A percentile compares a stretch with the other conserved stretches of the same genome.
These are phyloP conservation scores for Meandrina meandrites DNA, from an alignment of 92 coral and sea anemone genomes.

Conservation along the genomic window DNA sequence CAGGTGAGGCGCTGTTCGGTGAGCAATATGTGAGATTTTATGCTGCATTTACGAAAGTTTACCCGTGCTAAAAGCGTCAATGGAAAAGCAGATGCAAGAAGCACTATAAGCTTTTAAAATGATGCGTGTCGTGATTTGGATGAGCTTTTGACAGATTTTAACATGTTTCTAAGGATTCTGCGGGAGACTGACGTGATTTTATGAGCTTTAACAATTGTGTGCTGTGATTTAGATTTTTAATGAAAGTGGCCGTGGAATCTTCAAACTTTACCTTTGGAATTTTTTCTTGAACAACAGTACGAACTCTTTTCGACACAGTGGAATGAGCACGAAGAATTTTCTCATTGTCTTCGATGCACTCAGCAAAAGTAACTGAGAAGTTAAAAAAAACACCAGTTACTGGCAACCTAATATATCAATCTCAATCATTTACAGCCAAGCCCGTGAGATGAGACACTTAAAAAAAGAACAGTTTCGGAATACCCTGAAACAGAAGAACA, in stretches of 20 bases:
- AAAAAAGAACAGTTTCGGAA: background rate
- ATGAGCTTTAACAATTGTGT: background rate
- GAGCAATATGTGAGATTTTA: background rate
- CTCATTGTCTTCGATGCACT: constrained; percentile 52
- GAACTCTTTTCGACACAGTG: constrained; percentile 42
- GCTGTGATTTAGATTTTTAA: background rate
- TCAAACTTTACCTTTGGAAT: constrained; percentile 35
- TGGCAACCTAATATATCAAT: background rate
- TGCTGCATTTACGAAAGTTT: background rate
- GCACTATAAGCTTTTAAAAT: background rate
- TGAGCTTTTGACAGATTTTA: background rate
- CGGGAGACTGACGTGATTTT: background rate
- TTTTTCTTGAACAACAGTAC: constrained; percentile 42
- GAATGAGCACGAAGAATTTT: constrained; percentile 48
- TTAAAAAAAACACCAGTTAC: constrained; percentile 33
- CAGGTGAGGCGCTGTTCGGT: background rate
- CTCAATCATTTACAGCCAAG: background rate
- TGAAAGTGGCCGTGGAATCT: constrained; percentile 5
- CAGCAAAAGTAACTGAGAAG: constrained; percentile 48
- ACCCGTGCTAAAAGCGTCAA: background rate
- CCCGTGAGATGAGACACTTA: background rate
- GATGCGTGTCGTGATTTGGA: background rate
- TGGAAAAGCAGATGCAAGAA: background rate
- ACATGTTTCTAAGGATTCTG: background rate
- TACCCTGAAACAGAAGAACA: background rate